phyloP scores from a whole-genome alignment of 2,797 vertebrate genomes.

The Ficedula albicollis region DNA sequence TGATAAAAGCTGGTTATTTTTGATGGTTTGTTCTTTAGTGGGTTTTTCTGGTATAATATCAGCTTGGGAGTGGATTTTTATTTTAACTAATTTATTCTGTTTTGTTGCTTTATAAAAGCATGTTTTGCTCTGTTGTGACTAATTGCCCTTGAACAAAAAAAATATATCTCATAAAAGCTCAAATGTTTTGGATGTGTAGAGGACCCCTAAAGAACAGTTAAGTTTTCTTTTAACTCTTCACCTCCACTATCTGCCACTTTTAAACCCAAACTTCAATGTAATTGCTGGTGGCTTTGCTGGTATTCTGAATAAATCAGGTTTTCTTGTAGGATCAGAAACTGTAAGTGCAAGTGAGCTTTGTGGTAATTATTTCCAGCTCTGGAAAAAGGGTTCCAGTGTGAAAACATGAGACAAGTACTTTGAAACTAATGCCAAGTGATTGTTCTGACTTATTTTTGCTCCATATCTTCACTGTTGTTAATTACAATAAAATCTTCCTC shows the following conservation, averaged over 20 bases:
- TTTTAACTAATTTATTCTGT: not conserved
- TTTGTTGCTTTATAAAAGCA: not conserved
- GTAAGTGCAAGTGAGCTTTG: not conserved
- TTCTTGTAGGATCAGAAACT: not conserved
- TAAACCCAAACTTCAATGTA: not conserved
- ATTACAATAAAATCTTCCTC: constrained; percentile 24
- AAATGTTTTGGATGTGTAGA: not conserved
- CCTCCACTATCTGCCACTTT: not conserved
- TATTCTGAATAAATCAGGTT: not conserved
- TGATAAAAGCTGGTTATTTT: not conserved
- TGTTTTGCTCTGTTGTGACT: not conserved
- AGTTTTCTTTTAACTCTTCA: not conserved
- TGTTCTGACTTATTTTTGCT: constrained; percentile 4
- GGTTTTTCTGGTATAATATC: not conserved
- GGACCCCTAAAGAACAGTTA: not conserved
- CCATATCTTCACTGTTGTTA: not conserved
- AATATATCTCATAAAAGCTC: not conserved
- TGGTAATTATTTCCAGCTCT: not conserved
- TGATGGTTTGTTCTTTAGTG: not conserved
- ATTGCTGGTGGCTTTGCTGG: not conserved
- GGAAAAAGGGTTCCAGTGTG: not conserved
- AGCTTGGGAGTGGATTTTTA: not conserved
- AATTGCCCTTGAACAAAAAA: not conserved
- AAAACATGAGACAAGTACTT: constrained; percentile 6
- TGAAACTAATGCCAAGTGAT: not conserved